Conservation (phyloP, 2,113 vertebrate species). For the Charina bottae region DNA sequence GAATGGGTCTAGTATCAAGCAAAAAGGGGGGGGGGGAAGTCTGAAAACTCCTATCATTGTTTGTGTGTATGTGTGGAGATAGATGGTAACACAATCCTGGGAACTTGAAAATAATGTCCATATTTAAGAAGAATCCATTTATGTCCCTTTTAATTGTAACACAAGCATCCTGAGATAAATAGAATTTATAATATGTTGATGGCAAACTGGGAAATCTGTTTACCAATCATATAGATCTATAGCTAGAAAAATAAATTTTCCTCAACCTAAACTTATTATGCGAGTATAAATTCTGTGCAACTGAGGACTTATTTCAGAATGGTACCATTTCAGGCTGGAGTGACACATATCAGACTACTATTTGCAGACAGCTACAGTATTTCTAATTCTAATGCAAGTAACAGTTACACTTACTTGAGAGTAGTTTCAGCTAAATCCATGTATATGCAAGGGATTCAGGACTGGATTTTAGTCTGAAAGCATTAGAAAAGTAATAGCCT, state of each 20-base stretch:
- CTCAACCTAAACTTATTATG: background rate
- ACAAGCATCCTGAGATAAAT: background rate
- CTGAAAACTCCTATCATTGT: background rate
- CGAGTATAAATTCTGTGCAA: background rate
- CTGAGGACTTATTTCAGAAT: background rate
- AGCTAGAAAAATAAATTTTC: background rate
- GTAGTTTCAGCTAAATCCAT: background rate
- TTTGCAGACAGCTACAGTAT: background rate
- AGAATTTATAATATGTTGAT: background rate
- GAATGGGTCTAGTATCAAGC: background rate
- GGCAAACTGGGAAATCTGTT: slow-evolving; percentile 3
- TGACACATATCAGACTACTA: background rate
- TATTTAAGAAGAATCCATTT: background rate
- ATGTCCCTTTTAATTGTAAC: background rate
- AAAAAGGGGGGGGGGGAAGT: background rate
- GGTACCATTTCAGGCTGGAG: background rate
- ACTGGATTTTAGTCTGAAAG: background rate
- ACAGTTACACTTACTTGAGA: background rate
- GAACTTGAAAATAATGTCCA: background rate
- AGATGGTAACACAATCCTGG: background rate
- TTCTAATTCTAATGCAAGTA: background rate
- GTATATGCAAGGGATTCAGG: background rate
- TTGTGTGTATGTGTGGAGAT: background rate
- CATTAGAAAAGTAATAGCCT: background rate
- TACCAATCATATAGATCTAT: background rate